Evolutionary conservation across 2,113 vertebrate genomes (phyloP).

Genomic region (Arothron firmamentum): DNA sequence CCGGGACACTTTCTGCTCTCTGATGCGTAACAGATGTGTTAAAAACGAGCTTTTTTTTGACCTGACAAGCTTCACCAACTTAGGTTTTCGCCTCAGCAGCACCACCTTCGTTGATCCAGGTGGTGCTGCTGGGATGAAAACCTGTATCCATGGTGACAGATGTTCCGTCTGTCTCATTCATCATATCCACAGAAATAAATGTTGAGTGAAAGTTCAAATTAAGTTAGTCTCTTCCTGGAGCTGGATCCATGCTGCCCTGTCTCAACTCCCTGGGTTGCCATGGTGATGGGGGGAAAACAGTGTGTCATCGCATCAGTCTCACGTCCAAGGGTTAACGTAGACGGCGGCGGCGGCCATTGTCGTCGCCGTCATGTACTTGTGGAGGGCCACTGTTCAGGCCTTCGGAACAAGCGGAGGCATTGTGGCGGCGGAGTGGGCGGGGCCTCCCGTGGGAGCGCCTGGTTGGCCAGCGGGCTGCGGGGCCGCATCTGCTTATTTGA

Average conservation of each 20-base stretch:
- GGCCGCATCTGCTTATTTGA: constrained; percentile 78
- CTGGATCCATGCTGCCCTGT: constrained; percentile 35
- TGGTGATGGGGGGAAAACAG: constrained; percentile 42
- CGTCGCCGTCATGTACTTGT: background rate
- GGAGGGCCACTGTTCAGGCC: no score
- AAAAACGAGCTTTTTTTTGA: no score
- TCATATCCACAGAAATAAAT: no score
- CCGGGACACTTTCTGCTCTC: background rate
- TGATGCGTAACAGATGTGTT: background rate
- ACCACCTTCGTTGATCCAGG: no score
- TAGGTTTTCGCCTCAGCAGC: no score
- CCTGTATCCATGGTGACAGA: no score
- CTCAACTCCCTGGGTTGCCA: constrained; percentile 45
- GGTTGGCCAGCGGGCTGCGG: constrained; percentile 61
- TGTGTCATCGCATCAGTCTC: constrained; percentile 41
- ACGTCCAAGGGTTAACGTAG: background rate
- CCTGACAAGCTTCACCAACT: no score
- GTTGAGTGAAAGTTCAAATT: no score
- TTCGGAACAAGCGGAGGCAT: background rate
- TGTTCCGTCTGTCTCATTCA: no score
- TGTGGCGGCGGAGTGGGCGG: constrained; percentile 44
- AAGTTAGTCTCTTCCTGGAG: constrained; percentile 16
- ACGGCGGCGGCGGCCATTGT: background rate
- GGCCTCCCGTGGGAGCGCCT: constrained; percentile 51
- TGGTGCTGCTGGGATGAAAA: no score